A percentile compares a stretch with the other conserved stretches of the same genome.
phyloP scores from a whole-genome alignment of 1,140 invertebrate genomes.

The Scaptomyza hsui region DNA sequence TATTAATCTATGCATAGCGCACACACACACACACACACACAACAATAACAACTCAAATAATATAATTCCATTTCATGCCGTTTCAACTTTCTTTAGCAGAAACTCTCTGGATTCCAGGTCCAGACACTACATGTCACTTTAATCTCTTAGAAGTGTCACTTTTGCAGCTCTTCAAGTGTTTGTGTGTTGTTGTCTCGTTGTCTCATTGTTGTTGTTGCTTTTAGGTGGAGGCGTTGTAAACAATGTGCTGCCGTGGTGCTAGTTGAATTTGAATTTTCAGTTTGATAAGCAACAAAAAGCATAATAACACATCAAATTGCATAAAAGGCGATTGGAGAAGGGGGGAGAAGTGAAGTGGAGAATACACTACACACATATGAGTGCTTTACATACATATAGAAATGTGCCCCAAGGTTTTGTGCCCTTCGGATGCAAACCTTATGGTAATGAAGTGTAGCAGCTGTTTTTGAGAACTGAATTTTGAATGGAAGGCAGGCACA shows the following conservation, averaged over 20 bases:
- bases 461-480: conserved; percentile 72
- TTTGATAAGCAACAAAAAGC: conserved; percentile 80
- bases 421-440: conserved; percentile 65
- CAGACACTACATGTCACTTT: conserved; percentile 78
- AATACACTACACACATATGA: conserved; percentile 3
- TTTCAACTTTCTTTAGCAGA: conserved; percentile 57
- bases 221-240: conserved; percentile 66
- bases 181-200: conserved; percentile 45
- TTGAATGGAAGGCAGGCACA: conserved; percentile 54
- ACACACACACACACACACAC: conserved; percentile 41
- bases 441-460: conserved; percentile 81
- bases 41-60: conserved; percentile 29
- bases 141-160: conserved; percentile 80
- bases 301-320: conserved; percentile 81
- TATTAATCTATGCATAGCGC: conserved; percentile 78
- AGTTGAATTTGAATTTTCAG: conserved; percentile 81
- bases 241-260: conserved; percentile 65
- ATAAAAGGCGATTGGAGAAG: conserved; percentile 14
- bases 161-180: conserved; percentile 80
- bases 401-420: conserved; percentile 33
- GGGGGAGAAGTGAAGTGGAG: conserved; percentile 4
- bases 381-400: conserved; percentile 14
- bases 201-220: conserved; percentile 24
- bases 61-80: conserved; percentile 52
- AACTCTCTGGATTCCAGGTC: conserved; percentile 21